Percentiles rank a stretch among this genome's conserved stretches.
Evolutionary conservation across 2,888 invertebrate species (phyloP).

Genomic region (Phalera bucephala): DNA sequence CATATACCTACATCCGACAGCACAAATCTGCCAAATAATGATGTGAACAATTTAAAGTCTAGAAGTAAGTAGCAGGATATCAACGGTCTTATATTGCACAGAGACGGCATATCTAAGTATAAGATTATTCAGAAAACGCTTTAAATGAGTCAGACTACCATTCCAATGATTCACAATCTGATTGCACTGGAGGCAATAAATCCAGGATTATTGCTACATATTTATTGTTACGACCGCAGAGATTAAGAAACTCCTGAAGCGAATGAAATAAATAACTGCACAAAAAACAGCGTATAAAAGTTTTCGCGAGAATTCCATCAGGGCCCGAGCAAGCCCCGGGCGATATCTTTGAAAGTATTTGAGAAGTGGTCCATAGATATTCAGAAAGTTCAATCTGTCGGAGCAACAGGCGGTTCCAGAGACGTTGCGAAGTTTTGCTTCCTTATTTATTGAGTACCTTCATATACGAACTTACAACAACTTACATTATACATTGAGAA

Average conservation of each 20-base stretch:
- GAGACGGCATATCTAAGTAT: too few species aligned
- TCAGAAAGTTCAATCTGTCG: conserved; percentile 31
- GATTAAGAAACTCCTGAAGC: not conserved
- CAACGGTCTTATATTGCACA: too few species aligned
- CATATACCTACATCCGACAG: too few species aligned
- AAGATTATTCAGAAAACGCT: too few species aligned
- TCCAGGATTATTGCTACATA: not conserved
- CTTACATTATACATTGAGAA: too few species aligned
- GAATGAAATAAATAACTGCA: conserved; percentile 2
- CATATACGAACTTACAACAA: too few species aligned
- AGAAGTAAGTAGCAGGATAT: too few species aligned
- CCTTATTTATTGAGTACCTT: conserved; percentile 28
- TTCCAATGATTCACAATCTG: not conserved
- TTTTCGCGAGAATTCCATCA: conserved; percentile 19
- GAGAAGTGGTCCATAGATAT: conserved; percentile 36
- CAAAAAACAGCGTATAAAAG: conserved; percentile 8
- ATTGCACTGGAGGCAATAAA: not conserved
- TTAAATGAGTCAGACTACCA: too few species aligned
- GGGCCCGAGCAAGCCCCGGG: conserved; percentile 22
- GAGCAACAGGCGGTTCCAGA: conserved; percentile 34
- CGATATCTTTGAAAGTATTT: conserved; percentile 29
- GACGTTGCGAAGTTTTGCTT: conserved; percentile 15
- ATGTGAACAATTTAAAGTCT: too few species aligned
- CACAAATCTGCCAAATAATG: too few species aligned
- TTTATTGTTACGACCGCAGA: not conserved